Base-by-base conservation (phyloP, 2,797 vertebrate genomes). In the Enteromius thamalakanensis region DNA sequence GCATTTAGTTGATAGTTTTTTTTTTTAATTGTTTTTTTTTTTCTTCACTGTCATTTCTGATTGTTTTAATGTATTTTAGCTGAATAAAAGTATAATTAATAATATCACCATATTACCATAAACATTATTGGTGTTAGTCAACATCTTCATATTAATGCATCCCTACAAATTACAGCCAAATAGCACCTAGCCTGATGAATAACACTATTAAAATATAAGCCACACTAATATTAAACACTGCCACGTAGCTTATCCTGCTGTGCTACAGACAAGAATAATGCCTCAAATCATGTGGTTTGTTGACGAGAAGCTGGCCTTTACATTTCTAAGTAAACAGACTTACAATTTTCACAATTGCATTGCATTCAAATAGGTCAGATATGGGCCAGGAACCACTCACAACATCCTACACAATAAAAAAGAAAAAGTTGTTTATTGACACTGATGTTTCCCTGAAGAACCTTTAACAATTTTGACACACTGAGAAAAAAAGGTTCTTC, bases 251-350 rank as follows among this genome's bases (percentile, higher is more conserved):
- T 12, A 60, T 60, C 23, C 55, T 60, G n/a, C 55, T 60, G n/a
- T 60, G 55, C 55, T 12, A 60, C 55, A 26, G n/a, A 60, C 55
- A 60, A 23, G 55, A 60, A 60, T 60, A n/a, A 12, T 12, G n/a
- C n/a, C 55, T 60, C 55, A 60, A 60, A 60, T 23, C 55, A 60
- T 60, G n/a, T 60, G n/a, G n/a, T 60, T 60, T 26, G n/a, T 26
- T 26, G n/a, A 60, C 1, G 4, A 60, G n/a, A 60, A 60, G n/a
- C 55, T 23, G 19, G 51, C 19, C 51, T 10, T 58, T 58, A 58
- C 55, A 12, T 58, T 58, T 23, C 55, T 58, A 58, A 23, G 9
- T 4, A 60, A 60, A 60, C 11, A 11, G 10, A 23, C 10, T 11
- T 58, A 23, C n/a, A 60, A 12, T 26, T 60, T 2, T 26, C 11